Evolutionary conservation across 2,888 invertebrate genomes (phyloP).

Genomic region (Ceratothoa steindachneri): DNA sequence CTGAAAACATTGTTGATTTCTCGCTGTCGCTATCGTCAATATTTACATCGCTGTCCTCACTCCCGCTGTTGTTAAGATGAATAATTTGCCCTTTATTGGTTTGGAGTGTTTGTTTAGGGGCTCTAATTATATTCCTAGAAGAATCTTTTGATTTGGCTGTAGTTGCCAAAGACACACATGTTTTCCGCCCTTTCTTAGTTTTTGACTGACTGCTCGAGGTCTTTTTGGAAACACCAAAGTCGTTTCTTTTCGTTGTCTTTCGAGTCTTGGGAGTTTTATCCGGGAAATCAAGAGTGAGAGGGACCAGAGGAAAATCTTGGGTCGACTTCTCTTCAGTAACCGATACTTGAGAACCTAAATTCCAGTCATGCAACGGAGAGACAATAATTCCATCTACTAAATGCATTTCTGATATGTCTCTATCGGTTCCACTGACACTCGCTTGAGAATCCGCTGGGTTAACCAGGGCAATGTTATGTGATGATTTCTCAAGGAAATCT

Average conservation of each 20-base stretch:
- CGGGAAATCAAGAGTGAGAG: neutral
- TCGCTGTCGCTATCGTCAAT: constrained; percentile 41
- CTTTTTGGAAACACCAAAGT: neutral
- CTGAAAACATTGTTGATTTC: neutral
- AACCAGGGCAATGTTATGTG: neutral
- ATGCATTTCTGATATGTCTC: neutral
- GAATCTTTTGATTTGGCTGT: neutral
- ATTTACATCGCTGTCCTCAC: constrained; percentile 41
- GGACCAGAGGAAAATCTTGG: neutral
- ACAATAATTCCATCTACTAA: neutral
- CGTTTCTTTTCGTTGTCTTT: neutral
- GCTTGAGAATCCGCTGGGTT: neutral
- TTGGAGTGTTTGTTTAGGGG: neutral
- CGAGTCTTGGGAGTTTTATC: neutral
- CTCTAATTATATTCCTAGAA: neutral
- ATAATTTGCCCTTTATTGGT: constrained; percentile 28
- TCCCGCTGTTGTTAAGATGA: constrained; percentile 29
- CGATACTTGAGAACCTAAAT: neutral
- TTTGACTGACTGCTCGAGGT: neutral
- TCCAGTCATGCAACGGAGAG: neutral
- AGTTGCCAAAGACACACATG: neutral
- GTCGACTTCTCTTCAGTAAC: neutral
- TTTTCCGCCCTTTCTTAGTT: neutral
- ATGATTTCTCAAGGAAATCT: neutral
- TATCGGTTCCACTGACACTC: neutral